Evolutionary conservation across 1,140 invertebrate species (phyloP), one percentile per base, ranked within the genome.

Genomic region (Procambarus virginalis): DNA sequence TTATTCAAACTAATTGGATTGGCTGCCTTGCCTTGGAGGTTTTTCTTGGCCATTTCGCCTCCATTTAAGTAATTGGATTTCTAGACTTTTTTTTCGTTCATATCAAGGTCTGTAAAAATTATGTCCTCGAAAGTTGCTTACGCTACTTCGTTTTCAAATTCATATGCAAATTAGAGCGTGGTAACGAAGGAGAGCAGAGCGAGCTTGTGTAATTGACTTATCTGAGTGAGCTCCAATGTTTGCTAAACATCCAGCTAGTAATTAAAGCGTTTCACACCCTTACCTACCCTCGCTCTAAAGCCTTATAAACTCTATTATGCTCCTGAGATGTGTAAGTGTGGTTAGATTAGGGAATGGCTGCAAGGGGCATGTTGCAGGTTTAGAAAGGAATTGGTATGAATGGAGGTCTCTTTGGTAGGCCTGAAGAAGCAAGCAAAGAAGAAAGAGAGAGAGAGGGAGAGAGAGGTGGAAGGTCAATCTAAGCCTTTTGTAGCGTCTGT

Each of bases 161-260:
- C 78, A 55, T 80, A 80, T 80, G 78, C 78, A 80, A 80, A 80
- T 80, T 34, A 80, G 55, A 51, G 22, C 78, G 49, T 80, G 17
- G 10, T 22, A 55, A 80, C 22, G 49, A 34, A n/a, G 48, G 12
- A 60, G 34, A 70, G 17, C 45, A 45, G 60, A 46, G 22, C 34
- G 48, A 10, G 9, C 64, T 20, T 3, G 51, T 70, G 81, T 70
- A 82, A 82, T 82, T 82, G 55, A 82, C 80, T 82, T 58, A 68
- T 83, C 81, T 60, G 46, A 83, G 60, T 55, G 12, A 22, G 81
- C 48, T 68, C 34, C 78, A 58, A 17, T 68, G 81, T 83, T 83
- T 83, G n/a, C 20, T 20, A 49, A 55, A 68, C 20, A 70, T 22
- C 81, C 81, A 17, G 55, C 64, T 68, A 48, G 64, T 83, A 83